Conservation (phyloP, 1,140 invertebrate species). For the Eriocheir sinensis region DNA sequence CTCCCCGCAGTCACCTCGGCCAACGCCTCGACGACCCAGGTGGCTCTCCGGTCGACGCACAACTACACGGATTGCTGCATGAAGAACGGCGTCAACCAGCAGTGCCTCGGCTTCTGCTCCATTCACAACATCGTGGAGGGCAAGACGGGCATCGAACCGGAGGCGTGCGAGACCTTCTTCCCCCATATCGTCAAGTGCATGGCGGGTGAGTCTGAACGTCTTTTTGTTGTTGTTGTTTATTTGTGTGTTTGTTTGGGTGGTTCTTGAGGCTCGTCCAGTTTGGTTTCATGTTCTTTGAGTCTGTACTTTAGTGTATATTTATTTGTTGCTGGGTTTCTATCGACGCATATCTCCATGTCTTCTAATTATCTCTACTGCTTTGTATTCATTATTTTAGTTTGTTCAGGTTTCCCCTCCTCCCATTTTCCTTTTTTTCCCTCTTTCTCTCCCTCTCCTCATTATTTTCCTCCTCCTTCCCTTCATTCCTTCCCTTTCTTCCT, state of each 20-base stretch:
- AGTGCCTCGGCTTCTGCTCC: slow-evolving; percentile 90
- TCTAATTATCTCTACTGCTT: too few species aligned
- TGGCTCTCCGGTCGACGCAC: slow-evolving; percentile 81
- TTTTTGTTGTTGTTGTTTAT: slow-evolving; percentile 46
- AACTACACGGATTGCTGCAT: slow-evolving; percentile 91
- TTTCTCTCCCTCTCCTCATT: too few species aligned
- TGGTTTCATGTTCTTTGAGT: background rate
- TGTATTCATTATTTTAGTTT: too few species aligned
- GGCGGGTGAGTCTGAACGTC: slow-evolving; percentile 82
- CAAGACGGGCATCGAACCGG: slow-evolving; percentile 89
- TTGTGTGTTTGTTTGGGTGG: too few species aligned
- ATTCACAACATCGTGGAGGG: slow-evolving; percentile 91
- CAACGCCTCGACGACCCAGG: slow-evolving; percentile 76
- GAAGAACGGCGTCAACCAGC: slow-evolving; percentile 85
- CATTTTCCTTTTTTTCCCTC: too few species aligned
- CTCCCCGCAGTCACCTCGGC: slow-evolving; percentile 80
- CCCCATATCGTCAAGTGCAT: slow-evolving; percentile 88
- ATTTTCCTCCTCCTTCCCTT: too few species aligned
- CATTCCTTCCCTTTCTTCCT: too few species aligned
- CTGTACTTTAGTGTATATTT: too few species aligned
- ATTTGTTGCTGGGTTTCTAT: too few species aligned
- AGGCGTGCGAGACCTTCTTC: slow-evolving; percentile 89
- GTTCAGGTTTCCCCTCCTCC: too few species aligned
- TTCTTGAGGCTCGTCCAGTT: background rate
- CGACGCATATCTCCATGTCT: too few species aligned